A percentile compares a stretch with the other conserved stretches of the same genome.
Evolutionary conservation across 2,113 vertebrate genomes (phyloP).

Genomic region (Elanoides forficatus): DNA sequence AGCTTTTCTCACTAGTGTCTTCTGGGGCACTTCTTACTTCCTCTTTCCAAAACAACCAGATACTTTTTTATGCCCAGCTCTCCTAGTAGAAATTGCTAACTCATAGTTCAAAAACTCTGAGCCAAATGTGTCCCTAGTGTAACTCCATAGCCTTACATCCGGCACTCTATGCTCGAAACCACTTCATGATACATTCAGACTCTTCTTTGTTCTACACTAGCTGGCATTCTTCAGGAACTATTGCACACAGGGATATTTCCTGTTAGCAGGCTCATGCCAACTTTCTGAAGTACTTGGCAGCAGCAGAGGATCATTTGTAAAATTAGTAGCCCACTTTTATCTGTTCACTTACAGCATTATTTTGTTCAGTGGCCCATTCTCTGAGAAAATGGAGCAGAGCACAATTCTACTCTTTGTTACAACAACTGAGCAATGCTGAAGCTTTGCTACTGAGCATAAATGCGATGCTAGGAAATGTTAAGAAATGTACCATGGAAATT

Average conservation of each 20-base stretch:
- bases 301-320: constrained; percentile 30
- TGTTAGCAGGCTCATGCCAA: background rate
- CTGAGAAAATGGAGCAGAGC: background rate
- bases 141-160: background rate
- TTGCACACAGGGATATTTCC: background rate
- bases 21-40: background rate
- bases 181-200: background rate
- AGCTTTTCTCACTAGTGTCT: constrained; percentile 44
- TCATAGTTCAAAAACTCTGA: background rate
- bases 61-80: background rate
- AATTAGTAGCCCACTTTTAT: constrained; percentile 31
- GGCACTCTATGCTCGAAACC: background rate
- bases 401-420: background rate
- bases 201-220: background rate
- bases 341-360: constrained; percentile 21
- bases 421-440: background rate
- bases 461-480: background rate
- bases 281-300: constrained; percentile 20
- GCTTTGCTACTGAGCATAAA: background rate
- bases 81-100: background rate
- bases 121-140: background rate
- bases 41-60: background rate
- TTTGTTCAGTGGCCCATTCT: constrained; percentile 7
- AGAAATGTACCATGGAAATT: background rate
- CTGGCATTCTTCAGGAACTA: background rate